Evolutionary conservation across 2,888 invertebrate species (phyloP).

Genomic region (Brassicogethes aeneus): DNA sequence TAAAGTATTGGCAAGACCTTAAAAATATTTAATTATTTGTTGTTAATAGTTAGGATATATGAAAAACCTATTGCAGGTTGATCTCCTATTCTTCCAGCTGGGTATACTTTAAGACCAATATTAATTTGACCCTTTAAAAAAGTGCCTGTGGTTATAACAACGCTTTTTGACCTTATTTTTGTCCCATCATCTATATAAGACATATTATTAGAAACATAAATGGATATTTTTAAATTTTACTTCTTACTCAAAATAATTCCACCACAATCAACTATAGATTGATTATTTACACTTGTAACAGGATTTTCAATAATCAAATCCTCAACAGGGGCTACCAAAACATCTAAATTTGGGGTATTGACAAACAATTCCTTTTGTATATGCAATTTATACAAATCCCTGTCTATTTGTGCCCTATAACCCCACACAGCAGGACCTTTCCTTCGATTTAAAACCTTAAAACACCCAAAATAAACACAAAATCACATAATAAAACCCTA

Average conservation of each 20-base stretch:
- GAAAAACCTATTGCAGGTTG: slow-evolving; percentile 52
- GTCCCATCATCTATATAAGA: slow-evolving; percentile 47
- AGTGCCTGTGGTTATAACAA: slow-evolving; percentile 82
- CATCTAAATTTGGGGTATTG: slow-evolving; percentile 53
- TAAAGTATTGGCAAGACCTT: slow-evolving; percentile 63
- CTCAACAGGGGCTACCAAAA: slow-evolving; percentile 67
- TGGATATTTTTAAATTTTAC: slow-evolving; percentile 1
- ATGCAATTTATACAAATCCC: slow-evolving; percentile 65
- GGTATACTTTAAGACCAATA: slow-evolving; percentile 62
- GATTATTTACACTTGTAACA: slow-evolving; percentile 17
- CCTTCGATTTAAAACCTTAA: slow-evolving; percentile 59
- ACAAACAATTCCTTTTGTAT: slow-evolving; percentile 62
- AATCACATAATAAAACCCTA: neutral
- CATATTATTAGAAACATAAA: neutral
- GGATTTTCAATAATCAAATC: slow-evolving; percentile 56
- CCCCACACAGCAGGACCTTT: slow-evolving; percentile 90
- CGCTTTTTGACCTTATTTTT: slow-evolving; percentile 50
- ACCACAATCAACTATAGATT: slow-evolving; percentile 34
- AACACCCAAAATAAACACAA: slow-evolving; percentile 8
- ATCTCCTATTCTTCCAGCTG: slow-evolving; percentile 78
- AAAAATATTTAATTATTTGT: slow-evolving; percentile 5
- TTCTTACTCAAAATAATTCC: slow-evolving; percentile 46
- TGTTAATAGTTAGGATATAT: neutral
- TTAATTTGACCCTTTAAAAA: slow-evolving; percentile 80
- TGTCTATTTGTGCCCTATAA: slow-evolving; percentile 78